Conservation (phyloP, 1,140 invertebrate genomes). For the Scaptodrosophila lebanonensis region DNA sequence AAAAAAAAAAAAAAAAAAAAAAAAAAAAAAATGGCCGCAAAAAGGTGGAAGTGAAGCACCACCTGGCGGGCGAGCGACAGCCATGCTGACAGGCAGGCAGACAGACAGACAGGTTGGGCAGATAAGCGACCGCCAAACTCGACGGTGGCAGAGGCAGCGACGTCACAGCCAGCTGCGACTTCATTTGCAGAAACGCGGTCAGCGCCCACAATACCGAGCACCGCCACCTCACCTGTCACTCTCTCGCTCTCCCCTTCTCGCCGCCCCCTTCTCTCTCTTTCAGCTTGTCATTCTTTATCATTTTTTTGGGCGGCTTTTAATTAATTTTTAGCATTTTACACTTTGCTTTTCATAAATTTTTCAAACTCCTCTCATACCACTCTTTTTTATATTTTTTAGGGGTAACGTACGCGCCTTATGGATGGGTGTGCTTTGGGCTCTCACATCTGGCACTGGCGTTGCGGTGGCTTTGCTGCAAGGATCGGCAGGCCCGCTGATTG, state of each 20-base stretch:
- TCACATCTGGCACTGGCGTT: constrained; percentile 87
- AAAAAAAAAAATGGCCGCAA: constrained; percentile 11
- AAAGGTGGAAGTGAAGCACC: neutral
- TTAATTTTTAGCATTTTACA: constrained; percentile 46
- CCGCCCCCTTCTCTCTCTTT: constrained; percentile 28
- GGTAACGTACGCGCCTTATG: constrained; percentile 84
- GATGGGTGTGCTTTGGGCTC: constrained; percentile 85
- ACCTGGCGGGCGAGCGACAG: constrained; percentile 37
- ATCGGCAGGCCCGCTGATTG: constrained; percentile 89
- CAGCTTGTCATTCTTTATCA: no score
- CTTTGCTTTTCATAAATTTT: constrained; percentile 35
- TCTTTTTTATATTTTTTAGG: constrained; percentile 72
- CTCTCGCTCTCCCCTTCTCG: no score
- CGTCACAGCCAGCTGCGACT: constrained; percentile 53
- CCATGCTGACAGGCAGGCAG: constrained; percentile 35
- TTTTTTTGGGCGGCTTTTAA: no score
- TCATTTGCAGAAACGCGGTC: constrained; percentile 50
- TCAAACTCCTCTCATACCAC: constrained; percentile 47
- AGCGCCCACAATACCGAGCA: no score
- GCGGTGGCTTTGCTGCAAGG: constrained; percentile 91
- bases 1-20: constrained; percentile 22
- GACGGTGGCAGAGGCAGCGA: constrained; percentile 18
- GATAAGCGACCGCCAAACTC: constrained; percentile 44
- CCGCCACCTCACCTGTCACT: no score
- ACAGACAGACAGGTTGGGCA: constrained; percentile 14